Percentiles rank a stretch among this genome's conserved stretches.
phyloP scores from a whole-genome alignment of 1,140 invertebrate species.

The Laupala kohalensis region DNA sequence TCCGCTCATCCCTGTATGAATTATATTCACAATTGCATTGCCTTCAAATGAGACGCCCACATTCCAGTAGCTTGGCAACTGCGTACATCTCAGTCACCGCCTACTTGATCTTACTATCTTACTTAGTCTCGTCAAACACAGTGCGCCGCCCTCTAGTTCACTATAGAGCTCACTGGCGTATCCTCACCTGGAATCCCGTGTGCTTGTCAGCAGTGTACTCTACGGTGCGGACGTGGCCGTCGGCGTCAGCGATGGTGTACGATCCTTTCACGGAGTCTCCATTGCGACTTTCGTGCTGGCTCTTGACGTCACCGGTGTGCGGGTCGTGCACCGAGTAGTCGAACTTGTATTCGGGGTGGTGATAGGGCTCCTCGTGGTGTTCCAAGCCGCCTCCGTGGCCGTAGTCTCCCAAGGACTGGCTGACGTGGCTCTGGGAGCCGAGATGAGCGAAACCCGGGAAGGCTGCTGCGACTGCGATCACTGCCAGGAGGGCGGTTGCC shows the following conservation, averaged over 20 bases:
- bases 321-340: not conserved
- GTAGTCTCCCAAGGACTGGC: not conserved
- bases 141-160: too few relatives aligned
- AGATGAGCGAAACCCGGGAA: not conserved
- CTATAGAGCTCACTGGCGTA: too few relatives aligned
- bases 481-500: not conserved
- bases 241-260: not conserved
- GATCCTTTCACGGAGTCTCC: not conserved
- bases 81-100: too few relatives aligned
- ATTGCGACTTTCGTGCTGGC: not conserved
- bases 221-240: not conserved
- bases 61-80: too few relatives aligned
- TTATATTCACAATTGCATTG: too few relatives aligned
- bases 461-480: not conserved
- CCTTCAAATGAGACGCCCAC: too few relatives aligned
- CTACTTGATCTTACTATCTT: too few relatives aligned
- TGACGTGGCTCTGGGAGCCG: not conserved
- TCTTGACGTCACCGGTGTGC: constrained; percentile 1
- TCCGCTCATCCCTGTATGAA: too few relatives aligned
- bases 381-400: too few relatives aligned
- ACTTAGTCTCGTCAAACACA: too few relatives aligned
- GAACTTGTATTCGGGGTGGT: constrained; percentile 3
- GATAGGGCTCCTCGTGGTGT: not conserved
- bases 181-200: constrained; percentile 1
- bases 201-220: constrained; percentile 7